phyloP scores from a whole-genome alignment of 2,113 vertebrate species.

The Apistogramma diplotaenia region DNA sequence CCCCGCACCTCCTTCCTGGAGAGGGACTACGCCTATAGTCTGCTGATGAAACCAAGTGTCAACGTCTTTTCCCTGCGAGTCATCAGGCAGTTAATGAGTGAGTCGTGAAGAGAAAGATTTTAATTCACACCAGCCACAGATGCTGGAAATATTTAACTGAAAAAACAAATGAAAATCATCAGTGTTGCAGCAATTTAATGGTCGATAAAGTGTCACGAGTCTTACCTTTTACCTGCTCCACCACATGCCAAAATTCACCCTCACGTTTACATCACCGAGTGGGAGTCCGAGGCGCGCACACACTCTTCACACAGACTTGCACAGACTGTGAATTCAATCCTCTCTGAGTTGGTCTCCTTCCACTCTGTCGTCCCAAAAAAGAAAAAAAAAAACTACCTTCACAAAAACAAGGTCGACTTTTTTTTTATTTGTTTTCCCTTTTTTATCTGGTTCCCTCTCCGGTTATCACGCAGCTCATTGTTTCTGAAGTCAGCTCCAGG shows the following conservation, averaged over 20 bases:
- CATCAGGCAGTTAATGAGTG: constrained; percentile 19
- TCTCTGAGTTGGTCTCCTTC: constrained; percentile 43
- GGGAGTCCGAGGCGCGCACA: constrained; percentile 40
- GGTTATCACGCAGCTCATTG: constrained; percentile 35
- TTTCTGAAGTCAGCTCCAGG: constrained; percentile 35
- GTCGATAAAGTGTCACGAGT: neutral
- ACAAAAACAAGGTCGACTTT: neutral
- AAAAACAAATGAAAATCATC: neutral
- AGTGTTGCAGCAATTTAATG: neutral
- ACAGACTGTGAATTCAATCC: constrained; percentile 36
- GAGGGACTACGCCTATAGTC: constrained; percentile 34
- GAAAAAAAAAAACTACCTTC: constrained; percentile 6
- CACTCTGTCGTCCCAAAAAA: constrained; percentile 21
- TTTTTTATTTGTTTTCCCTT: neutral
- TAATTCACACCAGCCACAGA: neutral
- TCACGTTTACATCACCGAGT: constrained; percentile 58
- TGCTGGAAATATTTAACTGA: neutral
- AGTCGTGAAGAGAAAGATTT: neutral
- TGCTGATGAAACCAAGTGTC: constrained; percentile 65
- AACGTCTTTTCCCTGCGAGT: constrained; percentile 17
- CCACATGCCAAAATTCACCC: constrained; percentile 64
- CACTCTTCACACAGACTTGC: constrained; percentile 22
- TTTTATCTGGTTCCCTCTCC: neutral
- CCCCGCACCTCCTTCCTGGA: constrained; percentile 4
- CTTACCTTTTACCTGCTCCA: constrained; percentile 72